Evolutionary conservation across 1,140 invertebrate genomes (phyloP), one percentile per base, ranked within the genome.

Genomic region (Euwallacea similis): DNA sequence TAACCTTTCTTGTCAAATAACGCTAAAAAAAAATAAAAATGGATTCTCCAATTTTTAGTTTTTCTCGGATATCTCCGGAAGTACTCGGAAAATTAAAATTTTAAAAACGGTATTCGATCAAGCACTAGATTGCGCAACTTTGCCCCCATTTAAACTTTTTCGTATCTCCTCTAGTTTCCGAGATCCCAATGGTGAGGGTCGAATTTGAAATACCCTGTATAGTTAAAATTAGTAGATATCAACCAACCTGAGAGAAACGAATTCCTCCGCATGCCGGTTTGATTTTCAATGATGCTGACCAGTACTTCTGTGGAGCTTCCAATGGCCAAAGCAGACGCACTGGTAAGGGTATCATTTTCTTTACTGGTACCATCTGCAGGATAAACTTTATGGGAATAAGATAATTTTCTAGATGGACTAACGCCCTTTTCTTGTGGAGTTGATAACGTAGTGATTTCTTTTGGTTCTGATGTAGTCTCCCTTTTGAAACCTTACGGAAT

Each of bases 211-310:
- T n/a, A n/a, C n/a, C n/a, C 21, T 33, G 21, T 33, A 4, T 1
- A 4, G 21, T 33, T 33, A 33, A 2, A 33, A 33, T 33, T 33
- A 4, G 4, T 33, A 33, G 21, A 4, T 1, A 4, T 33, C 21
- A 4, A 54, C 50, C 54, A 73, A 65, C 63, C 72, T 46, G 71
- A 69, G 43, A 79, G 53, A 56, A 75, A 73, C 1, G 79, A 80
- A 66, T 76, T 76, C 56, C 71, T 73, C 41, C 75, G 69, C n/a
- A 78, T 61, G 16, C 73, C 73, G 2, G 76, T 73, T 65, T 78
- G 77, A 72, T 76, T 79, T 55, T 78, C 79, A 21, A 80, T 74
- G 2, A 80, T 80, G 58, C 77, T 78, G 41, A 79, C 77, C 4
- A 80, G 63, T 8, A 80, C 76, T 63, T 80, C 79, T 0, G 77